Evolutionary conservation across 1,140 invertebrate genomes (phyloP).

Genomic region (Battus philenor): DNA sequence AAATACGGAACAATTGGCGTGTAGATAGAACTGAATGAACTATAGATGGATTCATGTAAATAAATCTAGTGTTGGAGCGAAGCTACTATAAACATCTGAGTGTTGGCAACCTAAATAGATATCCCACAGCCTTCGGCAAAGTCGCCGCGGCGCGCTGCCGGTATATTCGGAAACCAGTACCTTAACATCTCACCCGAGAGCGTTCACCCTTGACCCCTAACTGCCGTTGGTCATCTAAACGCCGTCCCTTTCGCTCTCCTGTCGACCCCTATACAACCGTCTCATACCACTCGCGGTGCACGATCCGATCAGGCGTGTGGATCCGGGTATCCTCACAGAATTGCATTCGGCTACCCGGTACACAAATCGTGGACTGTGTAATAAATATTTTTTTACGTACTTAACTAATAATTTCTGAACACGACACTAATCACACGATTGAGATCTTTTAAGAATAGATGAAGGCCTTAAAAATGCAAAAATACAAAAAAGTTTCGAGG

Average conservation of each 20-base stretch:
- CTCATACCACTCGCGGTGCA: slow-evolving; percentile 37
- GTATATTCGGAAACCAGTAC: slow-evolving; percentile 26
- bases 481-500: too few relatives aligned
- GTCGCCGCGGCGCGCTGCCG: slow-evolving; percentile 14
- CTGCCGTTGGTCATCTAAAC: slow-evolving; percentile 54
- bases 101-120: slow-evolving; percentile 17
- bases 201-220: slow-evolving; percentile 63
- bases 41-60: too few relatives aligned
- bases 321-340: slow-evolving; percentile 56
- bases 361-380: slow-evolving; percentile 22
- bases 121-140: slow-evolving; percentile 27
- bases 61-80: neutral
- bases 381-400: neutral
- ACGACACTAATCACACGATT: neutral
- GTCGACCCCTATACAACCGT: slow-evolving; percentile 16
- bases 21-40: too few relatives aligned
- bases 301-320: slow-evolving; percentile 46
- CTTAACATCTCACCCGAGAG: slow-evolving; percentile 48
- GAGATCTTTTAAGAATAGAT: too few relatives aligned
- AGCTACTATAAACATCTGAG: too few relatives aligned
- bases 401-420: slow-evolving; percentile 4
- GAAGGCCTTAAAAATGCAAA: too few relatives aligned
- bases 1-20: too few relatives aligned
- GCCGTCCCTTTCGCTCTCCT: slow-evolving; percentile 26
- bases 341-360: slow-evolving; percentile 41